A percentile compares a stretch with the other conserved stretches of the same genome.
These are phyloP conservation scores for Oryzias woworae DNA, from an alignment of 2,113 vertebrate genomes.

Conservation along the genomic window DNA sequence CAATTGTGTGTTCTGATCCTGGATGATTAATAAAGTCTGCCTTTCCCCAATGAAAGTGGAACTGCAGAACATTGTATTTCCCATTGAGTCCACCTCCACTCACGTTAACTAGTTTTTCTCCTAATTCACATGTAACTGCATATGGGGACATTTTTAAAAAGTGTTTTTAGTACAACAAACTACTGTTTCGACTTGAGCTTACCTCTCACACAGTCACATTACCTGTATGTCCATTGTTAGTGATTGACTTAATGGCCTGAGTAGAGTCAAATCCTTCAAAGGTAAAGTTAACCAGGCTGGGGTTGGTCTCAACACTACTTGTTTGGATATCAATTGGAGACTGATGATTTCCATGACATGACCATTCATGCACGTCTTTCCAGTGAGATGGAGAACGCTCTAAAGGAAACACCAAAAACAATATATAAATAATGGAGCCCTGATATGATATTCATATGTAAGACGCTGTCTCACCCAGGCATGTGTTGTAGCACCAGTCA, in stretches of 20 bases:
- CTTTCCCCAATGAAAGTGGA: slow-evolving; percentile 79
- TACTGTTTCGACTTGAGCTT: no score
- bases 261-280: slow-evolving; percentile 47
- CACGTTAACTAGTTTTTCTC: slow-evolving; percentile 36
- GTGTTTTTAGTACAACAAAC: no score
- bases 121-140: slow-evolving; percentile 51
- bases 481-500: slow-evolving; percentile 64
- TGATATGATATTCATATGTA: background rate
- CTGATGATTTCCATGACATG: slow-evolving; percentile 43
- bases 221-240: slow-evolving; percentile 61
- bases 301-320: background rate
- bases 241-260: slow-evolving; percentile 19
- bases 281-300: slow-evolving; percentile 35
- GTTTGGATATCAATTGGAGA: slow-evolving; percentile 63
- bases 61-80: slow-evolving; percentile 54
- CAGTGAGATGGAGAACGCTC: slow-evolving; percentile 32
- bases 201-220: background rate
- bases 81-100: slow-evolving; percentile 66
- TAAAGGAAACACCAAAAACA: slow-evolving; percentile 4
- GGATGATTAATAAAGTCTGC: background rate
- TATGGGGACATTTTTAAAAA: background rate
- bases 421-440: no score
- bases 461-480: slow-evolving; percentile 39
- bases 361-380: slow-evolving; percentile 6
- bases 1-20: slow-evolving; percentile 74